Conservation (phyloP, 2,888 invertebrate species). For the Teleogryllus oceanicus region DNA sequence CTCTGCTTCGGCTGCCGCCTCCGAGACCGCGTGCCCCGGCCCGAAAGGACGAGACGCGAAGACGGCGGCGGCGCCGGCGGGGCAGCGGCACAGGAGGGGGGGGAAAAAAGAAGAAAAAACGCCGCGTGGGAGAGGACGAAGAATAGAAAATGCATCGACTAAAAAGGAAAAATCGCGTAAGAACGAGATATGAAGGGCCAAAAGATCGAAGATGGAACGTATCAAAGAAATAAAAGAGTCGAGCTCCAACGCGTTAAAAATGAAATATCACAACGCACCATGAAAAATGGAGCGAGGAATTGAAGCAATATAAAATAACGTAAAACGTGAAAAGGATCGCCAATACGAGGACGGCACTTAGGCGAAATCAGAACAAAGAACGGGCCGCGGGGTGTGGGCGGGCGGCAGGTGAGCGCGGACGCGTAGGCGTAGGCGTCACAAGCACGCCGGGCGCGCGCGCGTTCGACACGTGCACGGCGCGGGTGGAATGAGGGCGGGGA, state of each 20-base stretch:
- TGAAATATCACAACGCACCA: background rate
- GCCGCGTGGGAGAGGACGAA: background rate
- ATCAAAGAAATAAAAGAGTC: background rate
- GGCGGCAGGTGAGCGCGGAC: too few relatives aligned
- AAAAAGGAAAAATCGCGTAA: background rate
- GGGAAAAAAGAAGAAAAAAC: background rate
- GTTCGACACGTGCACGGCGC: too few relatives aligned
- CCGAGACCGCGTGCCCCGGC: too few relatives aligned
- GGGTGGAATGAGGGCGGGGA: too few relatives aligned
- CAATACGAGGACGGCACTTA: background rate
- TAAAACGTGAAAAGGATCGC: background rate
- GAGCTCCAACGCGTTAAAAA: background rate
- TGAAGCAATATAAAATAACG: background rate
- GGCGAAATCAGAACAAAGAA: too few relatives aligned
- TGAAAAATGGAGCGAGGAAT: background rate
- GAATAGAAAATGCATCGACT: background rate
- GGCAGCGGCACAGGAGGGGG: background rate
- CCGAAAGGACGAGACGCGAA: too few relatives aligned
- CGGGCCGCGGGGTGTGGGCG: too few relatives aligned
- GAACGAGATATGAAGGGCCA: background rate
- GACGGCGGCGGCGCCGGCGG: too few relatives aligned
- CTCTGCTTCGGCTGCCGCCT: too few relatives aligned
- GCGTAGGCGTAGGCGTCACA: too few relatives aligned
- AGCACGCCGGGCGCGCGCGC: too few relatives aligned
- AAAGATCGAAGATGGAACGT: conserved; percentile 4